Conservation (phyloP, 2,888 invertebrate species). For the Notodromas monacha region DNA sequence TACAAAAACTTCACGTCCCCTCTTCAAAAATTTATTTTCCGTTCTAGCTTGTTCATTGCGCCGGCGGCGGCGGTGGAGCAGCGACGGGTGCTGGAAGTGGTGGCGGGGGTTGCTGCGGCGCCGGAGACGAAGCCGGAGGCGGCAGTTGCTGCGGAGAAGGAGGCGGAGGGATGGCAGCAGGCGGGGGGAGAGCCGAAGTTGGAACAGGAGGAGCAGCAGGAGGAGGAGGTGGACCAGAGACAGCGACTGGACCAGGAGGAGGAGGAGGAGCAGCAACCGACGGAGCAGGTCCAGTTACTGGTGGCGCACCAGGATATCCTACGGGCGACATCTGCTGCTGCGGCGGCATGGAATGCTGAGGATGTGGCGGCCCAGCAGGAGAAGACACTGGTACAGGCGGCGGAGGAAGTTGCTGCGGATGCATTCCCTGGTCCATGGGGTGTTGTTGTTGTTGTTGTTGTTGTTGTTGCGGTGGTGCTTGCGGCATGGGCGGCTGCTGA, state of each 20-base stretch:
- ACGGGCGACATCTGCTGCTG: conserved; percentile 6
- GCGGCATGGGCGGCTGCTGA: too few relatives aligned
- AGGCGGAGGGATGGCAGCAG: conserved; percentile 6
- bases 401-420: too few relatives aligned
- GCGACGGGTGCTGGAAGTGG: conserved; percentile 5
- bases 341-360: too few relatives aligned
- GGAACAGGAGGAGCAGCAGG: conserved; percentile 9
- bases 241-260: conserved; percentile 8
- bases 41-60: too few relatives aligned
- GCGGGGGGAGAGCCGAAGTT: not conserved
- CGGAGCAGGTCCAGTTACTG: conserved; percentile 5
- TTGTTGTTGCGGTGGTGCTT: too few relatives aligned
- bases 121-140: conserved; percentile 14
- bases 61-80: too few relatives aligned
- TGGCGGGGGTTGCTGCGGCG: conserved; percentile 2
- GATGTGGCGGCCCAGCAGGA: too few relatives aligned
- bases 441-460: too few relatives aligned
- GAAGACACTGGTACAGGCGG: too few relatives aligned
- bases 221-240: conserved; percentile 10
- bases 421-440: too few relatives aligned
- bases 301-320: not conserved
- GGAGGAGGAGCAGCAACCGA: conserved; percentile 8
- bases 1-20: too few relatives aligned
- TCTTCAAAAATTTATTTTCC: too few relatives aligned
- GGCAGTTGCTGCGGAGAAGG: conserved; percentile 20